These are phyloP conservation scores for Nomada lathburiana DNA, from an alignment of 2,888 invertebrate genomes.

Conservation along the genomic window DNA sequence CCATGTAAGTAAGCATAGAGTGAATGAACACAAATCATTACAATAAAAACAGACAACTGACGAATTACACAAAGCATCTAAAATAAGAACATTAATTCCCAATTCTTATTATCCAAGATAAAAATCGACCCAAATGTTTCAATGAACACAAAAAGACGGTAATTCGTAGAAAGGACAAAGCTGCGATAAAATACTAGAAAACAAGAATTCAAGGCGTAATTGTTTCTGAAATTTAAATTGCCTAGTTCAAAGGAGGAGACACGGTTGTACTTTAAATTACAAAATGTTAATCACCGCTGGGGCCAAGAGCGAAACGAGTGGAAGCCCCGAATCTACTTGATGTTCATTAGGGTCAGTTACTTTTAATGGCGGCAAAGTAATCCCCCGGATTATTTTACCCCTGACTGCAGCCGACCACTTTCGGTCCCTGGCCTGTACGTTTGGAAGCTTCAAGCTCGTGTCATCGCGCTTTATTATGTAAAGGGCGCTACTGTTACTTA, in stretches of 20 bases:
- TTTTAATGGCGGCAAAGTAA: constrained; percentile 58
- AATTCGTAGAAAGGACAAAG: no score
- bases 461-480: constrained; percentile 44
- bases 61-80: no score
- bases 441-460: constrained; percentile 25
- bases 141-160: no score
- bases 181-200: no score
- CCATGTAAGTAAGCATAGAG: no score
- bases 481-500: not conserved
- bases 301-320: constrained; percentile 4
- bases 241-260: not conserved
- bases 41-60: no score
- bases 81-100: no score
- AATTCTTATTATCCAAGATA: no score
- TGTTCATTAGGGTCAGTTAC: constrained; percentile 65
- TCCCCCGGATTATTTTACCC: constrained; percentile 59
- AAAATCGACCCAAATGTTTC: no score
- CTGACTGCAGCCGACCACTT: constrained; percentile 5
- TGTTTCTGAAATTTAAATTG: not conserved
- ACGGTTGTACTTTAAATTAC: constrained; percentile 27
- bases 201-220: not conserved
- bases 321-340: constrained; percentile 46
- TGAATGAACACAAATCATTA: no score
- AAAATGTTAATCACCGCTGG: constrained; percentile 47
- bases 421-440: constrained; percentile 1